Evolutionary conservation across 2,888 invertebrate species (phyloP), one percentile per base, ranked within the genome.

Genomic region (Spodoptera picta): DNA sequence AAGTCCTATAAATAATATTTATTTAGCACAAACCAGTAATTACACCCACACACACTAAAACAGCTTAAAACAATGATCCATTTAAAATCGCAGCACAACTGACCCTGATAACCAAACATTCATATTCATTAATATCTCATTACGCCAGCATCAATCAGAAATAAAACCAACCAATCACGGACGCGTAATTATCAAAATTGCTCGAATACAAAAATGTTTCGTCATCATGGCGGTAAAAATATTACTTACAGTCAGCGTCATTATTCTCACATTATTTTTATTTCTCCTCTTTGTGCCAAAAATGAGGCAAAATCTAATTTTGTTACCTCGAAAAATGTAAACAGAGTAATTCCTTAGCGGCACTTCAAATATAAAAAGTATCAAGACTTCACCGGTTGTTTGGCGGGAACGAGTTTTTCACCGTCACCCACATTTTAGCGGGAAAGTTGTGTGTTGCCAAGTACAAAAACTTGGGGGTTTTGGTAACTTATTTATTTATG

Each of bases 141-240:
- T 52, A 49, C 0, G 9, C 4, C 11, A 9, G 4, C 45, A 52
- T 46, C 48, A 52, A 65, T 52, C 51, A 65, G 10, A 55, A 52
- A 48, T 19, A 63, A n/a, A 60, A 12, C 36, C 41, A 6, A 64
- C 64, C 12, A 47, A 64, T 72, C 67, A 68, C 42, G 53, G 54
- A 54, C 53, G n/a, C 49, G 41, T 12, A 53, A 68, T 73, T 57
- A 73, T 50, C 12, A 57, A 53, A 49, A 60, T 54, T 54, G 54
- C 54, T 23, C 36, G 36, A 36, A 36, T 36, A 4, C 10, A 51
- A 19, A 36, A 43, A 14, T 7, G 47, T 51, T 14, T 10, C 12
- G 65, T 71, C 65, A 67, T 56, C 65, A 67, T 56, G 1, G n/a
- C 47, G 44, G 36, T 41, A 54, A 24, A 55, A 63, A 51, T 44